Base-by-base conservation (phyloP, 2,113 vertebrate species). In the Malurus alboscapulatus region DNA sequence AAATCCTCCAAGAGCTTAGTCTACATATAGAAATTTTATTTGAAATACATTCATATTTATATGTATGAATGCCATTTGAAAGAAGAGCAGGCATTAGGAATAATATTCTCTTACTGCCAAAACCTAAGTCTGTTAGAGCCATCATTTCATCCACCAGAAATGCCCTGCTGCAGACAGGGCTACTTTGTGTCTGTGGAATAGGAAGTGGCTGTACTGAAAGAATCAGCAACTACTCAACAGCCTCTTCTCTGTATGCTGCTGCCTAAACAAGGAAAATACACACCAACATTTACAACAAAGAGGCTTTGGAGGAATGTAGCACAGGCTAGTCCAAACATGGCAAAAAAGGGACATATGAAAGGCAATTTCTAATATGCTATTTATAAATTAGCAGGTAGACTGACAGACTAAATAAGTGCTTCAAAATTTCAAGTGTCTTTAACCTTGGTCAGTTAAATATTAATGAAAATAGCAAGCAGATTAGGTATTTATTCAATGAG, bases 91-190 rank as follows among this genome's bases (percentile, higher is more conserved):
- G 57, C 32, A 74, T 90, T 86, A 78, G 73, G 36, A 87, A 59
- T 69, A 78, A 61, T 32, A 57, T 29, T 50, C 16, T 36, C 61
- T 78, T 55, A 38, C 27, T 90, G 88, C 92, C 88, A 93, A 93
- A 85, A 92, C 7, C 47, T 38, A 55, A n/a, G 68, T 92, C 93
- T 93, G 88, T 86, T 92, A 90, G 57, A 94, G 80, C 45, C 89
- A 94, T 90, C 68, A 95, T 71, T 77, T 87, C 59, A 68, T 96
- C 80, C 72, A 88, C 79, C 61, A 95, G 76, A 96, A 94, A 67
- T 67, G 73, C n/a, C 75, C 27, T 75, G 17, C 48, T 81, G 65
- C 79, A 94, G 92, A 96, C 67, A 90, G 61, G 73, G 73, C 57
- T 86, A 88, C 76, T 87, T 90, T 93, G 83, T 95, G 88, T 73